Conservation (phyloP, 2,888 invertebrate genomes). For the Thereva nobilitata region DNA sequence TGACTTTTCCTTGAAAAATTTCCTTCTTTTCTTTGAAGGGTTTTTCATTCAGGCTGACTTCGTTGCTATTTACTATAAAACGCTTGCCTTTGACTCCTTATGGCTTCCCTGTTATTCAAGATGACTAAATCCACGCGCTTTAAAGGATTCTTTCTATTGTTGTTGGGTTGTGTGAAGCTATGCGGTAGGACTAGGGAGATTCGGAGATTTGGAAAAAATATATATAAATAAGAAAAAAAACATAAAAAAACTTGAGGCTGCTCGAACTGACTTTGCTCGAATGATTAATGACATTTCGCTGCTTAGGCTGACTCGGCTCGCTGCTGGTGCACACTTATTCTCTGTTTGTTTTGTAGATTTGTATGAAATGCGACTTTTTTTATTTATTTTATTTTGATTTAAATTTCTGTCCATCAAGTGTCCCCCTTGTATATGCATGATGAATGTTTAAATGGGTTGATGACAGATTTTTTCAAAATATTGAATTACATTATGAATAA, state of each 20-base stretch:
- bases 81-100: conserved; percentile 22
- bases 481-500: too few species aligned
- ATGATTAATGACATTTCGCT: conserved; percentile 39
- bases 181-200: conserved; percentile 24
- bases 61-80: background rate
- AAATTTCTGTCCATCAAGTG: conserved; percentile 1
- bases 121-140: conserved; percentile 39
- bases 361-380: conserved; percentile 25
- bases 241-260: conserved; percentile 33
- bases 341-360: conserved; percentile 30
- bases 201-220: conserved; percentile 19
- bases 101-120: conserved; percentile 19
- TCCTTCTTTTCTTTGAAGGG: background rate
- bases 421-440: conserved; percentile 14
- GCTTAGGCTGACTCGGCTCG: conserved; percentile 23
- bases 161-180: conserved; percentile 13
- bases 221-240: background rate
- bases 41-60: conserved; percentile 1
- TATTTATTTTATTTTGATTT: conserved; percentile 6
- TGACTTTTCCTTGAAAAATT: conserved; percentile 13
- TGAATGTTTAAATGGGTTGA: too few species aligned
- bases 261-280: conserved; percentile 36
- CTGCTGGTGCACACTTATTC: conserved; percentile 28
- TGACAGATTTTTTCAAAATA: conserved; percentile 43
- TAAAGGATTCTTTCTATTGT: conserved; percentile 39